A percentile compares a stretch with the other conserved stretches of the same genome.
These are phyloP conservation scores for Fopius arisanus DNA, from an alignment of 1,140 invertebrate species.

Conservation along the genomic window DNA sequence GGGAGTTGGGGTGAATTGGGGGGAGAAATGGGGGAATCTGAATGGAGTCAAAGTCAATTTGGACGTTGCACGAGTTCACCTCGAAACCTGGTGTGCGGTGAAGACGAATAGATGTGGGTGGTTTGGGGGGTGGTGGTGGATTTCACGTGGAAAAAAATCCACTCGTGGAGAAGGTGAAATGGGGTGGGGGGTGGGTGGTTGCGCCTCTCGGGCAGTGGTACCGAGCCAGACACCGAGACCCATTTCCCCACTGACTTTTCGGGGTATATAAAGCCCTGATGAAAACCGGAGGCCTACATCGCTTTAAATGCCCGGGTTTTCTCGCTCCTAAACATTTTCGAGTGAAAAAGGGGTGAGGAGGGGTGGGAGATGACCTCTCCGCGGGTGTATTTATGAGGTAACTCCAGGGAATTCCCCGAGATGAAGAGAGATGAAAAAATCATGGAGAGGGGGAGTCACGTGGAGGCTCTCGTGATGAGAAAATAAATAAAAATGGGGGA, in stretches of 20 bases:
- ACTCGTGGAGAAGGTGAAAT: not conserved
- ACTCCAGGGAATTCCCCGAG: conserved; percentile 10
- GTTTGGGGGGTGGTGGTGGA: not conserved
- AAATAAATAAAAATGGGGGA: not conserved
- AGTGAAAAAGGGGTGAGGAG: not conserved
- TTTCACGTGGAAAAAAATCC: not conserved
- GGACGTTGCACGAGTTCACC: conserved; percentile 15
- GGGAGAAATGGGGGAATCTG: not conserved
- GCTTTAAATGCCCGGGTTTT: not conserved
- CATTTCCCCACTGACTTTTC: conserved; percentile 37
- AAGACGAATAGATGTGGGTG: not conserved
- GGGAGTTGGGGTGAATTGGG: not conserved
- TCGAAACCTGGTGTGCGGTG: not conserved
- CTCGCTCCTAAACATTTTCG: not conserved
- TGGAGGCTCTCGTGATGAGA: conserved; percentile 22
- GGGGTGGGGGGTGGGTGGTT: conserved; percentile 4
- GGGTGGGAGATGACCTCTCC: not conserved
- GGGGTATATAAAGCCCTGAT: conserved; percentile 16
- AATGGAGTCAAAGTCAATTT: conserved; percentile 29
- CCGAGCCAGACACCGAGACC: conserved; percentile 46
- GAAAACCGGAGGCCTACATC: not conserved
- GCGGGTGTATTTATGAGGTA: not conserved
- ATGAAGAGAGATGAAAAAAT: not conserved
- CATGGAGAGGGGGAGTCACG: not conserved
- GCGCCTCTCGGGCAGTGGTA: conserved; percentile 27